These are phyloP conservation scores for Chloromyia formosa DNA, from an alignment of 2,888 invertebrate genomes.

Conservation along the genomic window DNA sequence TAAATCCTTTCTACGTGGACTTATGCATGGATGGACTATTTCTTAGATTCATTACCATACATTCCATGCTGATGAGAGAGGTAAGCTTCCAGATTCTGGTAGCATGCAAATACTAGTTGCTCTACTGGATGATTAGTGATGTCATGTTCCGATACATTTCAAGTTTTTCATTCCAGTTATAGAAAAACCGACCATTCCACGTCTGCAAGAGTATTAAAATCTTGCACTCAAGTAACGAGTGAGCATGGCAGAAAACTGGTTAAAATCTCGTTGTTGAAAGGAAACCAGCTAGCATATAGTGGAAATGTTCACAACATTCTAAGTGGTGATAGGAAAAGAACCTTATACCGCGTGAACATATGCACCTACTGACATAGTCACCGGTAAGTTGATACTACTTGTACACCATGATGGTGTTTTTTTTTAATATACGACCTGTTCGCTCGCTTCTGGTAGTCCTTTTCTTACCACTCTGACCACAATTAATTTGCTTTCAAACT, in stretches of 20 bases:
- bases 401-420: too few relatives aligned
- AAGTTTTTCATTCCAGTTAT: constrained; percentile 24
- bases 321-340: constrained; percentile 2
- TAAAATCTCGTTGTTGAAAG: not conserved
- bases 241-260: not conserved
- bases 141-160: constrained; percentile 22
- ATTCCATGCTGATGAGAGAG: too few relatives aligned
- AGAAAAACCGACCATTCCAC: not conserved
- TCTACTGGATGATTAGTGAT: not conserved
- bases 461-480: too few relatives aligned
- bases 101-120: too few relatives aligned
- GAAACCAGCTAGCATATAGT: not conserved
- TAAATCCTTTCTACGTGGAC: too few relatives aligned
- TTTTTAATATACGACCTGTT: too few relatives aligned
- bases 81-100: too few relatives aligned
- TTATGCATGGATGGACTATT: too few relatives aligned
- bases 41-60: too few relatives aligned
- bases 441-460: too few relatives aligned
- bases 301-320: not conserved
- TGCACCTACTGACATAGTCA: constrained; percentile 25
- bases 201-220: not conserved
- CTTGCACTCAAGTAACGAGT: not conserved
- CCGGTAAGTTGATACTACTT: not conserved
- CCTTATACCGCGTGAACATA: not conserved
- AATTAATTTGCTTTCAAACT: too few relatives aligned